Conservation (phyloP, 2,888 invertebrate species). For the Chymomyza caudatula region DNA sequence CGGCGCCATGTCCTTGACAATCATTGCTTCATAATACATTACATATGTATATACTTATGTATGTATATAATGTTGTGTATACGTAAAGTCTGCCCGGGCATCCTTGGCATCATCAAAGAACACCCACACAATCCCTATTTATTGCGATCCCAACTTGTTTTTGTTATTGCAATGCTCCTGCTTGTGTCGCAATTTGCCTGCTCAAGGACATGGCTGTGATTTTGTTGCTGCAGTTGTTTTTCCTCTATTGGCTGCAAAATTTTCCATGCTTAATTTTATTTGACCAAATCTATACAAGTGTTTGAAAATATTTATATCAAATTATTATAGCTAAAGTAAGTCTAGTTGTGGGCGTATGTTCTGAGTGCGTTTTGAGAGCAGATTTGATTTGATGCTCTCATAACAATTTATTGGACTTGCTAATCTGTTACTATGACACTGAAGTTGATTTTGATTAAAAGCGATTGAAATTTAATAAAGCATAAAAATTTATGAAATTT, state of each 20-base stretch:
- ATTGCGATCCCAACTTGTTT: background rate
- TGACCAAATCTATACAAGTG: background rate
- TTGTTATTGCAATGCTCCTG: background rate
- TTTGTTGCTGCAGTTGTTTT: conserved; percentile 19
- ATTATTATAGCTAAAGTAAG: background rate
- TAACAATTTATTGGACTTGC: background rate
- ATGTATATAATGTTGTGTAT: background rate
- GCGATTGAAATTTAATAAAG: background rate
- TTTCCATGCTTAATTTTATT: conserved; percentile 47
- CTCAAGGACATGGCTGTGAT: conserved; percentile 62
- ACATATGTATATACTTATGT: background rate
- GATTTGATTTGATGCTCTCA: background rate
- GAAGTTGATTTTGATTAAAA: background rate
- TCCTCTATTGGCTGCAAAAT: conserved; percentile 12
- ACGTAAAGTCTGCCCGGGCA: conserved; percentile 21
- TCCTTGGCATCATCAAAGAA: conserved; percentile 32
- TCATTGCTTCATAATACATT: conserved; percentile 25
- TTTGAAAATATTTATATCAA: background rate
- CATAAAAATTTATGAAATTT: background rate
- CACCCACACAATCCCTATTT: background rate
- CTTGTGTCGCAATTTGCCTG: conserved; percentile 48
- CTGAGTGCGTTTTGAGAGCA: background rate
- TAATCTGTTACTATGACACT: background rate
- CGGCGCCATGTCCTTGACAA: conserved; percentile 67
- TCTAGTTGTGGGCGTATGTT: background rate